These are phyloP conservation scores for Amyelois transitella DNA, from an alignment of 1,140 invertebrate genomes.

Conservation along the genomic window DNA sequence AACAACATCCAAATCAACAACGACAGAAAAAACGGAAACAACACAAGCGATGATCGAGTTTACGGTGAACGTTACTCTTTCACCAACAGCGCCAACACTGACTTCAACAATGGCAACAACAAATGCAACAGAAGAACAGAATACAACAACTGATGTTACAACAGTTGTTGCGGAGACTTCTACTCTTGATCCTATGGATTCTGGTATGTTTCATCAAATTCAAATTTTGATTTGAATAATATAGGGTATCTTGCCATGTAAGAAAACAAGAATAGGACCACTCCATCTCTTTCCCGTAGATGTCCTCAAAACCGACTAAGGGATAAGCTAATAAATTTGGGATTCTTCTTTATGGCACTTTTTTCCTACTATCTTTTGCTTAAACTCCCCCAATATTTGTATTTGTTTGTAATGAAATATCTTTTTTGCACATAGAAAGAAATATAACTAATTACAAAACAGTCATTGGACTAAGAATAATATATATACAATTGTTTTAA, in stretches of 20 bases:
- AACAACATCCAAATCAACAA: constrained; percentile 8
- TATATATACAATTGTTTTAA: too few species aligned
- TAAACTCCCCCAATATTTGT: too few species aligned
- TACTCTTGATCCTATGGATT: background rate
- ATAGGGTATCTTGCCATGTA: background rate
- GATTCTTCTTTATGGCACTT: too few species aligned
- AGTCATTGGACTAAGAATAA: too few species aligned
- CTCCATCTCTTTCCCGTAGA: too few species aligned
- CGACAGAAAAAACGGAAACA: constrained; percentile 9
- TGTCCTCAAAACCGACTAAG: too few species aligned
- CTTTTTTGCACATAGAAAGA: too few species aligned
- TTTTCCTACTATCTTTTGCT: too few species aligned
- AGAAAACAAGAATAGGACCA: background rate
- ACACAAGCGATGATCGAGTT: constrained; percentile 35
- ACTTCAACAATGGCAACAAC: constrained; percentile 18
- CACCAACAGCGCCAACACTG: constrained; percentile 39
- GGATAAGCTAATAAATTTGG: too few species aligned
- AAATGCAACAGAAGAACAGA: constrained; percentile 22
- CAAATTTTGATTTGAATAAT: background rate
- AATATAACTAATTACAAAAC: too few species aligned
- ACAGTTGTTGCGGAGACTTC: constrained; percentile 12
- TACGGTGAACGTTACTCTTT: constrained; percentile 46
- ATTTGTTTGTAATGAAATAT: too few species aligned
- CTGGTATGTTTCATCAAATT: background rate
- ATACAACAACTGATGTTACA: constrained; percentile 17